phyloP scores from a whole-genome alignment of 1,140 invertebrate genomes.

The Episyrphus balteatus region DNA sequence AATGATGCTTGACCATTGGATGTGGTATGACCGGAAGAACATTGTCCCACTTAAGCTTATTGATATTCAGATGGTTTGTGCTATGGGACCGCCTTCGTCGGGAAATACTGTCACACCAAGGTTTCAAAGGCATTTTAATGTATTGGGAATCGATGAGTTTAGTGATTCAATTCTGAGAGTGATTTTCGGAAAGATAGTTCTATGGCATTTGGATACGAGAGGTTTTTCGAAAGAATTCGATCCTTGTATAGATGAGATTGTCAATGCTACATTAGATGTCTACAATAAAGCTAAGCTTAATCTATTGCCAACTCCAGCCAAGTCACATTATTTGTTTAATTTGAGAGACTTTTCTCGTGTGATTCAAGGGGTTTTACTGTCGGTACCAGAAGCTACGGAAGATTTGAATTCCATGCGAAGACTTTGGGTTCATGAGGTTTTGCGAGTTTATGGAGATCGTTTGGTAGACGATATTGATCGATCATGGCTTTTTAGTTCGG shows the following conservation, averaged over 20 bases:
- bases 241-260: slow-evolving; percentile 81
- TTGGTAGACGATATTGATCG: slow-evolving; percentile 72
- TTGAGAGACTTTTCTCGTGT: slow-evolving; percentile 88
- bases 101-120: slow-evolving; percentile 74
- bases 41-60: slow-evolving; percentile 72
- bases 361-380: slow-evolving; percentile 83
- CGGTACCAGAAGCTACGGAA: slow-evolving; percentile 83
- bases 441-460: slow-evolving; percentile 89
- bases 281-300: slow-evolving; percentile 75
- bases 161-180: slow-evolving; percentile 69
- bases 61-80: slow-evolving; percentile 79
- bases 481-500: slow-evolving; percentile 65
- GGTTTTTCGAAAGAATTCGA: slow-evolving; percentile 95
- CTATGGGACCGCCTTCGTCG: slow-evolving; percentile 76
- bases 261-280: slow-evolving; percentile 71
- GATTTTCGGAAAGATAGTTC: slow-evolving; percentile 83
- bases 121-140: slow-evolving; percentile 84
- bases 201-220: slow-evolving; percentile 89
- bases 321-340: slow-evolving; percentile 93
- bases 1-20: slow-evolving; percentile 81
- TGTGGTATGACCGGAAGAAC: slow-evolving; percentile 90
- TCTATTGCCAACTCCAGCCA: slow-evolving; percentile 79
- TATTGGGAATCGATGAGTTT: slow-evolving; percentile 83
- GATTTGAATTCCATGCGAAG: slow-evolving; percentile 80
- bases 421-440: slow-evolving; percentile 88